Percentiles rank a stretch among this genome's conserved stretches.
Evolutionary conservation across 2,113 vertebrate species (phyloP).

Genomic region (Misgurnus anguillicaudatus): DNA sequence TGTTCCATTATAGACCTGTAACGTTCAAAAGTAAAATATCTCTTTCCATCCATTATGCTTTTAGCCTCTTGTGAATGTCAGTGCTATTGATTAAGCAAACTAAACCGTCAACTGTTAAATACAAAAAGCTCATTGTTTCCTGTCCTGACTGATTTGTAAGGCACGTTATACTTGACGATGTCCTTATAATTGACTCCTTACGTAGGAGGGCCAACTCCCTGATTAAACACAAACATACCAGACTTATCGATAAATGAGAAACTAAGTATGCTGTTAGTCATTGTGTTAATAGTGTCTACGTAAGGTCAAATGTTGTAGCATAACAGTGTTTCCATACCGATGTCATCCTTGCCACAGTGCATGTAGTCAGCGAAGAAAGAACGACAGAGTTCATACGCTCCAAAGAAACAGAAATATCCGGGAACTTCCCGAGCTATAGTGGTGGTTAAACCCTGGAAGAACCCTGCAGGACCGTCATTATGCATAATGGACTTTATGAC

Average conservation of each 20-base stretch:
- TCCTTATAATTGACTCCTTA: background rate
- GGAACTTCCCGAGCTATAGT: conserved; percentile 94
- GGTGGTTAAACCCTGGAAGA: conserved; percentile 90
- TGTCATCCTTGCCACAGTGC: conserved; percentile 87
- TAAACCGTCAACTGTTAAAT: background rate
- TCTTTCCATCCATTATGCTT: too few relatives aligned
- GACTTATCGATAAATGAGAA: conserved; percentile 2
- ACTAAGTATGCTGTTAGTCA: background rate
- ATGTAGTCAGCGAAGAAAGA: conserved; percentile 80
- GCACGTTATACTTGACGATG: background rate
- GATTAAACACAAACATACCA: background rate
- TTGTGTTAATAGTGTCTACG: background rate
- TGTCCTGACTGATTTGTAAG: background rate
- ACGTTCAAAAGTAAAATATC: background rate
- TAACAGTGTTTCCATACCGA: conserved; percentile 76
- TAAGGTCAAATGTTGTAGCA: background rate
- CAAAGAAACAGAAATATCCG: conserved; percentile 97
- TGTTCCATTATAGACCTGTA: background rate
- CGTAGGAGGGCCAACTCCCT: background rate
- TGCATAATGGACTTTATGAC: conserved; percentile 86
- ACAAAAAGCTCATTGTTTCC: conserved; percentile 7
- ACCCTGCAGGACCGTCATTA: conserved; percentile 85
- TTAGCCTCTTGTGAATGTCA: background rate
- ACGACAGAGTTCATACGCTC: conserved; percentile 90
- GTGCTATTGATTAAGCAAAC: background rate